These are phyloP conservation scores for Malurus elegans DNA, from an alignment of 2,113 vertebrate species.

Conservation along the genomic window DNA sequence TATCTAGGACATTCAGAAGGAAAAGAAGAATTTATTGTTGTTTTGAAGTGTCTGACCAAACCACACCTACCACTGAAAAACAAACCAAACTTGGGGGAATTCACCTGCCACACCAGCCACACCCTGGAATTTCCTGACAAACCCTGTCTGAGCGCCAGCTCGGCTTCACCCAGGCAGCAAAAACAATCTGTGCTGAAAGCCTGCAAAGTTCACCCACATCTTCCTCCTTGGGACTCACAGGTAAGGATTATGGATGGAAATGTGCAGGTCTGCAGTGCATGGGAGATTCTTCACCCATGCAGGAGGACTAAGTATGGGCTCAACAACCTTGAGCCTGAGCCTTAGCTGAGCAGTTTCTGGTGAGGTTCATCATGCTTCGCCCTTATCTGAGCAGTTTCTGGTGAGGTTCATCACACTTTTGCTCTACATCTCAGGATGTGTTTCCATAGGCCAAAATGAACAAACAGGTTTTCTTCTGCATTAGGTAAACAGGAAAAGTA, in stretches of 20 bases:
- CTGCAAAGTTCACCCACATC: neutral
- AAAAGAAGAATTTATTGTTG: neutral
- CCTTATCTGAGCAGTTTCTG: neutral
- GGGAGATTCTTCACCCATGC: neutral
- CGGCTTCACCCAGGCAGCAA: neutral
- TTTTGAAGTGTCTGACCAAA: neutral
- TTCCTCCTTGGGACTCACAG: neutral
- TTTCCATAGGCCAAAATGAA: neutral
- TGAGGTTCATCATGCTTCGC: neutral
- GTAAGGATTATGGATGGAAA: neutral
- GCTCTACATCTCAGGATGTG: neutral
- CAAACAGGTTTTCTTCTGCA: neutral
- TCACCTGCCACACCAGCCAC: neutral
- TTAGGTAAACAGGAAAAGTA: neutral
- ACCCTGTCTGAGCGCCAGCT: neutral
- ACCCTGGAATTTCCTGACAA: neutral
- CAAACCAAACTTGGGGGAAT: neutral
- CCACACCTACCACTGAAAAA: neutral
- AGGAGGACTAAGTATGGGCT: neutral
- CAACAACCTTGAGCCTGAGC: neutral
- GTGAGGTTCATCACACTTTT: neutral
- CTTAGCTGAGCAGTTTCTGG: neutral
- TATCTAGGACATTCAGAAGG: neutral
- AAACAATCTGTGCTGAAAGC: neutral
- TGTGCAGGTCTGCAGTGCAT: fast-evolving